Percentiles rank a stretch among this genome's conserved stretches.
phyloP scores from a whole-genome alignment of 2,888 invertebrate genomes.

The Sthenelais limicola region DNA sequence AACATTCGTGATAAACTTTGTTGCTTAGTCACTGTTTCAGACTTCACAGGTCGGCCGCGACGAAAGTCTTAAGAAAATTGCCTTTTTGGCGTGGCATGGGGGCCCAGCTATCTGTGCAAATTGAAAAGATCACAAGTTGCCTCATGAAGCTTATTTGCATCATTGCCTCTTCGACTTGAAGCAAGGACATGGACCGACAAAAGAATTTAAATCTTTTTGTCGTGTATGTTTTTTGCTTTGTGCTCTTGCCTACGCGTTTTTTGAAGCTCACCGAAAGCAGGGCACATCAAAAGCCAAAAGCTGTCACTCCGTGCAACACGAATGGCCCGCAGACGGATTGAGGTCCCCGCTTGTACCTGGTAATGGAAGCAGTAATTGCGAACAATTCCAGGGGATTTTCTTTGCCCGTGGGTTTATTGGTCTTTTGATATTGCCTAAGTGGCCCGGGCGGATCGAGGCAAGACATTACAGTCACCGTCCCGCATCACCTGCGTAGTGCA shows the following conservation, averaged over 20 bases:
- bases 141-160: constrained; percentile 14
- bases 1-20: constrained; percentile 31
- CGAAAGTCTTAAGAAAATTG: not conserved
- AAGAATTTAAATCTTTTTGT: constrained; percentile 36
- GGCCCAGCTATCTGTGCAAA: not conserved
- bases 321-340: no score
- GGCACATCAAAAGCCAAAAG: constrained; percentile 9
- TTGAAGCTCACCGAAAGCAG: not conserved
- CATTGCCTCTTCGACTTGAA: constrained; percentile 6
- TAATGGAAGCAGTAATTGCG: constrained; percentile 38
- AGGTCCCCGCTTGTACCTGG: constrained; percentile 14
- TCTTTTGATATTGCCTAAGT: constrained; percentile 37
- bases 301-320: no score
- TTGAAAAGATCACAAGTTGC: constrained; percentile 26
- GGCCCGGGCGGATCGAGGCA: no score
- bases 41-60: constrained; percentile 7
- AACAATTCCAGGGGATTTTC: constrained; percentile 34
- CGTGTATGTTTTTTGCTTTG: constrained; percentile 31
- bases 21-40: constrained; percentile 21
- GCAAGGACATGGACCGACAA: no score
- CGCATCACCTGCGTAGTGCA: constrained; percentile 3
- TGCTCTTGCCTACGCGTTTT: not conserved
- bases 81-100: not conserved
- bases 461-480: no score
- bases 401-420: constrained; percentile 20